These are phyloP conservation scores for Sminthopsis crassicaudata DNA, from an alignment of 2,113 vertebrate species.

Conservation along the genomic window DNA sequence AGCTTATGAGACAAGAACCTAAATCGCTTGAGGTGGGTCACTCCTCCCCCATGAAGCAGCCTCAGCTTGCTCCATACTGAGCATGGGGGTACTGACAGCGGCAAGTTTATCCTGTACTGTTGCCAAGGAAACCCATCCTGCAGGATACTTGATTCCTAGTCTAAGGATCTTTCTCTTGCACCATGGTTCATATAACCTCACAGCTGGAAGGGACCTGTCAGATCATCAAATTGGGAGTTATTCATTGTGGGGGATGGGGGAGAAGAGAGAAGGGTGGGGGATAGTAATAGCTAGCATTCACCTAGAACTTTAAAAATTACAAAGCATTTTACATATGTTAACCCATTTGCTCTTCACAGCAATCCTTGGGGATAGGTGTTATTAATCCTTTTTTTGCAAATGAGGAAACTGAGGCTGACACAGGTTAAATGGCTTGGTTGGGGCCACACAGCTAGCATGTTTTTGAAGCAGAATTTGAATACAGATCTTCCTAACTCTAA, in stretches of 20 bases:
- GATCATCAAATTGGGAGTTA: background rate
- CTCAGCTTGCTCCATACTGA: background rate
- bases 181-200: background rate
- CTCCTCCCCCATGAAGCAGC: conserved; percentile 1
- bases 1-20: background rate
- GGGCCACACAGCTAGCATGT: background rate
- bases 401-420: background rate
- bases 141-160: background rate
- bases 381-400: background rate
- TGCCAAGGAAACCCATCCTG: background rate
- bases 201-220: background rate
- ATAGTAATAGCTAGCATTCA: background rate
- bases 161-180: background rate
- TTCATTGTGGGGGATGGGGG: background rate
- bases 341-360: background rate
- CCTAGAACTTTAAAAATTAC: background rate
- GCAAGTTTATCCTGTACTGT: conserved; percentile 4
- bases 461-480: background rate
- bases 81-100: conserved; percentile 16
- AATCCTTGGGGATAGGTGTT: background rate
- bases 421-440: background rate
- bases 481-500: background rate
- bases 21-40: background rate
- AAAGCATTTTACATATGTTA: background rate
- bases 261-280: background rate